Evolutionary conservation across 2,113 vertebrate genomes (phyloP).

Genomic region (Thryonomys swinderianus): DNA sequence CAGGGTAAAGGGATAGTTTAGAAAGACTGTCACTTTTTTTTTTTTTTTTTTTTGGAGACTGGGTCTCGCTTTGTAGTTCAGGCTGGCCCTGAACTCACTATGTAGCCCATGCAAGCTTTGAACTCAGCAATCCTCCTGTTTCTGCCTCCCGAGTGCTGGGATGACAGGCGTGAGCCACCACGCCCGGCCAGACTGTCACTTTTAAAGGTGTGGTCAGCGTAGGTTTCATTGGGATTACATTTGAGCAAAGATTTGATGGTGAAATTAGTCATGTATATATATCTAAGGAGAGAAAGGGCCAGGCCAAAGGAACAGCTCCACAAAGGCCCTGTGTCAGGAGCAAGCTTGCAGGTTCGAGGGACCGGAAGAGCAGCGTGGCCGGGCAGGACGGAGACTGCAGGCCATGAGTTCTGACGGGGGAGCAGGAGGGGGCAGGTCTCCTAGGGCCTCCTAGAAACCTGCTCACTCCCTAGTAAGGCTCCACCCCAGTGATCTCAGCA

Average conservation of each 20-base stretch:
- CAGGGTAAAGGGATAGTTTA: not conserved
- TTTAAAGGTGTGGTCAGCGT: constrained; percentile 11
- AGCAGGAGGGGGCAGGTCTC: not conserved
- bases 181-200: no score
- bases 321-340: not conserved
- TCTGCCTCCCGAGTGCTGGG: no score
- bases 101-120: no score
- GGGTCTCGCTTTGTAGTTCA: no score
- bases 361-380: not conserved
- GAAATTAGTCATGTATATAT: not conserved
- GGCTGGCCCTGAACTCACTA: no score
- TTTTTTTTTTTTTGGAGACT: no score
- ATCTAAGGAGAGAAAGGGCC: not conserved
- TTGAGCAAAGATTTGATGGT: constrained; percentile 36
- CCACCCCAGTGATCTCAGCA: no score
- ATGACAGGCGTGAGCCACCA: no score
- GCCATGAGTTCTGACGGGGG: not conserved
- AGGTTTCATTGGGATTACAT: constrained; percentile 16
- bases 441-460: constrained; percentile 12
- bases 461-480: no score
- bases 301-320: not conserved
- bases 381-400: not conserved
- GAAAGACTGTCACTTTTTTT: not conserved
- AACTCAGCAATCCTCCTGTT: no score
- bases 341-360: constrained; percentile 1